Percentiles rank a stretch among this genome's conserved stretches.
Evolutionary conservation across 2,888 invertebrate genomes (phyloP).

Genomic region (Onthophagus sagittarius): DNA sequence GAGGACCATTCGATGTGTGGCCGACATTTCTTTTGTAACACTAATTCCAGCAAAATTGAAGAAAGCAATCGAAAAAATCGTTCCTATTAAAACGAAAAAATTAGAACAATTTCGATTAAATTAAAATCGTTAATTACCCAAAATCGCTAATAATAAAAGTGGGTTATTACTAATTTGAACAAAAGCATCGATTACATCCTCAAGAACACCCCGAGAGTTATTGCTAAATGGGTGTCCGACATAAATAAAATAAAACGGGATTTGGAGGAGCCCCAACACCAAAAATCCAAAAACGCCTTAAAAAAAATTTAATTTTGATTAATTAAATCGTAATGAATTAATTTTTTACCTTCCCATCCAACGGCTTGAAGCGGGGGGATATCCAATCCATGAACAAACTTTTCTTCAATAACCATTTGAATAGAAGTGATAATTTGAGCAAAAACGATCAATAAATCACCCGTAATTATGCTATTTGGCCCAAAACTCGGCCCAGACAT

Average conservation of each 20-base stretch:
- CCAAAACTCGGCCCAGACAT: conserved; percentile 48
- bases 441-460: conserved; percentile 69
- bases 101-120: background rate
- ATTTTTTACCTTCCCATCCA: conserved; percentile 77
- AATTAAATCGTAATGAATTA: background rate
- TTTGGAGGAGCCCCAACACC: conserved; percentile 59
- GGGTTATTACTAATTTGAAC: conserved; percentile 70
- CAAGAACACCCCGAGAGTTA: conserved; percentile 71
- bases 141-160: conserved; percentile 60
- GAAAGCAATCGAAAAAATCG: conserved; percentile 82
- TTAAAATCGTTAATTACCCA: conserved; percentile 45
- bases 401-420: conserved; percentile 95
- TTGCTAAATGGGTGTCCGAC: conserved; percentile 73
- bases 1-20: conserved; percentile 85
- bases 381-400: conserved; percentile 77
- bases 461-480: conserved; percentile 75
- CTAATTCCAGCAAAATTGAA: conserved; percentile 91
- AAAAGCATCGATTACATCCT: conserved; percentile 82
- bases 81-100: conserved; percentile 50
- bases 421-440: conserved; percentile 79
- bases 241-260: conserved; percentile 79
- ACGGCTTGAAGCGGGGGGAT: conserved; percentile 88
- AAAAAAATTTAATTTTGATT: conserved; percentile 21
- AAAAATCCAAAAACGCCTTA: conserved; percentile 67
- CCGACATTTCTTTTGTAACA: conserved; percentile 90